Evolutionary conservation across 2,888 invertebrate genomes (phyloP).

Genomic region (Dioctria linearis): DNA sequence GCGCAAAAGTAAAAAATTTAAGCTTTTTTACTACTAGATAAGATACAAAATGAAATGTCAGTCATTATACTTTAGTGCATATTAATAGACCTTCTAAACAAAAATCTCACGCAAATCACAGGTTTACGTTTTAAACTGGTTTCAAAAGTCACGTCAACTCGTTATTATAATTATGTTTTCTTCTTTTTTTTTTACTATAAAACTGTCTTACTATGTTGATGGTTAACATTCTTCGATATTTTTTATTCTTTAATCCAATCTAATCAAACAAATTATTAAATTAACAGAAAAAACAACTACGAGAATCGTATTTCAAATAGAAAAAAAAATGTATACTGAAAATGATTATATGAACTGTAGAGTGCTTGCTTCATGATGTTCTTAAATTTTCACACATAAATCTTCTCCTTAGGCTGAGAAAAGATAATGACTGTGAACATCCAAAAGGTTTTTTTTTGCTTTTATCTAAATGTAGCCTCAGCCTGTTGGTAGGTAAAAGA

Average conservation of each 20-base stretch:
- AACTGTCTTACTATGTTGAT: too few species aligned
- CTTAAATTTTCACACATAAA: constrained; percentile 45
- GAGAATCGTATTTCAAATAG: too few species aligned
- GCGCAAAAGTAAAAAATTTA: too few species aligned
- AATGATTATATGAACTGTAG: too few species aligned
- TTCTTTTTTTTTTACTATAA: too few species aligned
- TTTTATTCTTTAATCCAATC: not conserved
- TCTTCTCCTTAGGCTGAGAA: constrained; percentile 24
- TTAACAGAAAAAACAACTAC: too few species aligned
- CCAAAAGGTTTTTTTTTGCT: constrained; percentile 38
- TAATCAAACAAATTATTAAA: too few species aligned
- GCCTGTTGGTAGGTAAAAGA: constrained; percentile 18
- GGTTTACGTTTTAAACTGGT: constrained; percentile 28
- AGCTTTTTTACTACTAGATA: not conserved
- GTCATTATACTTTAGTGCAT: constrained; percentile 4
- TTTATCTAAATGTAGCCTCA: constrained; percentile 11
- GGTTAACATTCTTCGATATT: constrained; percentile 15
- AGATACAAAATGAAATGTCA: constrained; percentile 16
- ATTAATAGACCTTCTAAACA: constrained; percentile 10
- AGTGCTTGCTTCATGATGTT: not conserved
- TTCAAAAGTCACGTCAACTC: not conserved
- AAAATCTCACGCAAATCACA: constrained; percentile 35
- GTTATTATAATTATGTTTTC: too few species aligned
- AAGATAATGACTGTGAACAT: constrained; percentile 38
- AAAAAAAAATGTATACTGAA: too few species aligned